Percentiles rank a stretch among this genome's conserved stretches.
phyloP scores from a whole-genome alignment of 2,888 invertebrate species.

The Amphipoea lucens region DNA sequence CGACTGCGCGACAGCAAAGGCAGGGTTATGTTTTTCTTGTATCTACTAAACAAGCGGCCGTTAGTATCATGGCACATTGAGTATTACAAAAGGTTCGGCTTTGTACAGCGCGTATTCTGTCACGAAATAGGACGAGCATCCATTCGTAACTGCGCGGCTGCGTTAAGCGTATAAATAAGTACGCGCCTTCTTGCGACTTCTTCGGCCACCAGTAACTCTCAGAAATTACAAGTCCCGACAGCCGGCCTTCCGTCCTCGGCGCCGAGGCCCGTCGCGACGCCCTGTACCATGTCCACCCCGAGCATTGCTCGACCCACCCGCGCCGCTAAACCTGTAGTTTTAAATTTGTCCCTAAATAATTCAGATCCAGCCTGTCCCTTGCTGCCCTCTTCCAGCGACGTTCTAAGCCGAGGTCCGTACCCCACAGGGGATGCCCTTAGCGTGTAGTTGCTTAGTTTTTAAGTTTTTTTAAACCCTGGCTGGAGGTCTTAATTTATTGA shows the following conservation, averaged over 20 bases:
- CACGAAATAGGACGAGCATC: background rate
- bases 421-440: no score
- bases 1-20: background rate
- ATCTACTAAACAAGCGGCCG: background rate
- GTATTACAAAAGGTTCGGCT: background rate
- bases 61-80: background rate
- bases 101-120: background rate
- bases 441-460: no score
- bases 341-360: background rate
- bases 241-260: no score
- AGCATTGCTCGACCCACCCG: no score
- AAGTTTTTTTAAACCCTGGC: no score
- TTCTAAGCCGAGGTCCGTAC: no score
- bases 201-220: background rate
- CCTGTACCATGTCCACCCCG: no score
- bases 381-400: no score
- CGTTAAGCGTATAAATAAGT: background rate
- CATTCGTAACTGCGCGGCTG: background rate
- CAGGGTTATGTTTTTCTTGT: background rate
- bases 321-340: background rate
- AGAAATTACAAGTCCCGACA: background rate
- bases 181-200: no score
- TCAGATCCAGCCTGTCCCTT: no score
- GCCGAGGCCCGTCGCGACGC: no score
- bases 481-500: no score